Conservation (phyloP, 2,888 invertebrate genomes). For the Callinectes sapidus region DNA sequence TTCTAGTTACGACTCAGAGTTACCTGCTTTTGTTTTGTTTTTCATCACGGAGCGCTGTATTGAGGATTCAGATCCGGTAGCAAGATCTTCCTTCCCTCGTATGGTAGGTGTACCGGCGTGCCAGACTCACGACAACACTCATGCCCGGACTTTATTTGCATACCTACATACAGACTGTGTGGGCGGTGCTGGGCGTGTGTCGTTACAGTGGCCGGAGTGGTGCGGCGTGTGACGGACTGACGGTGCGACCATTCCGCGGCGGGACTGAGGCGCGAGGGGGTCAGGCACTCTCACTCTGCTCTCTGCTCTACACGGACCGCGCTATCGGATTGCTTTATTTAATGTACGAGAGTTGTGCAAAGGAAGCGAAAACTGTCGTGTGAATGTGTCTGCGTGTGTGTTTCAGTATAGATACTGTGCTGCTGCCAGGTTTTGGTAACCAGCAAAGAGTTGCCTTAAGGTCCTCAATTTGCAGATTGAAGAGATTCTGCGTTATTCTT, state of each 20-base stretch:
- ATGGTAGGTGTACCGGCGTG: constrained; percentile 29
- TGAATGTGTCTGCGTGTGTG: not conserved
- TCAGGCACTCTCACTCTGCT: not conserved
- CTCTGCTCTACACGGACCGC: not conserved
- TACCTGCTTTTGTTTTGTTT: no score
- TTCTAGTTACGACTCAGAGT: no score
- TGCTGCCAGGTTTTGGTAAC: not conserved
- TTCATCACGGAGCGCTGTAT: no score
- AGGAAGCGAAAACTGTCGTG: not conserved
- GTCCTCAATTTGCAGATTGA: not conserved
- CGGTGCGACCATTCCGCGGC: not conserved
- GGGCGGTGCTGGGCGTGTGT: not conserved
- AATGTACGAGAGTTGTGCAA: not conserved
- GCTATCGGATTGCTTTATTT: not conserved
- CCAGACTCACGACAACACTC: constrained; percentile 37
- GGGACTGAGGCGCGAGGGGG: not conserved
- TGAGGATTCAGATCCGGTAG: not conserved
- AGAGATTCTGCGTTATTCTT: not conserved
- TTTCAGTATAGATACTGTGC: not conserved
- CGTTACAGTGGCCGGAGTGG: not conserved
- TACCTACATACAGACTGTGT: not conserved
- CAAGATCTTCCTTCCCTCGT: not conserved
- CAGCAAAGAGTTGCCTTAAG: not conserved
- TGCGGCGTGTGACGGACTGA: not conserved
- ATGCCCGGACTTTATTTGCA: not conserved